Base-by-base conservation (phyloP, 1,140 invertebrate species). In the Drosophila subobscura region DNA sequence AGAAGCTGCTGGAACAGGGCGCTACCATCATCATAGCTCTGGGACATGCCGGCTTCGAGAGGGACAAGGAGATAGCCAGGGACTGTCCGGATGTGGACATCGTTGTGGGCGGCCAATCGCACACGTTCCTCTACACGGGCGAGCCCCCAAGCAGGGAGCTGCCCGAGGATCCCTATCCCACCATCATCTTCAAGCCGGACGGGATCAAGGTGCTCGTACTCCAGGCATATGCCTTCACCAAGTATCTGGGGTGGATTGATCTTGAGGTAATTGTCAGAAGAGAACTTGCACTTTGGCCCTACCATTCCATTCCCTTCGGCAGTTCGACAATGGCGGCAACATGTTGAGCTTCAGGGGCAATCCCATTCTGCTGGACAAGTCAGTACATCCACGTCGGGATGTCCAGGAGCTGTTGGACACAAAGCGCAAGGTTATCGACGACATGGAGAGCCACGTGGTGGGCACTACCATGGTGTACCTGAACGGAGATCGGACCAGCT, bases 141-240 rank as follows among this genome's bases (percentile, higher is more conserved):
- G 12, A 1, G 0, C 68, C 64, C 0, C 80, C 80, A 1, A 33
- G 23, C 0, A 54, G 16, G 2, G 81, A 86, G 2, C 41, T 10
- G 72, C 12, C 90, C 0, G 96, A 97, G 77, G 96, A 94, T 2
- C 90, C 93, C 1, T 99, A 98, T 93, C 97, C 97, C 0, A 95
- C 94, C 0, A 78, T 96, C 23, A 93, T 97, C 0, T 92, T 91
- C 1, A 95, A 97, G 90, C 94, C 92, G 45, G 95, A 96, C 0
- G 94, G 94, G 74, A 92, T 93, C 50, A 58, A 61, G 10, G 96
- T 96, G 0, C 95, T 96, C 0, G 96, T 97, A 0, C 96, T 98
- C 0, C 97, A 98, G 92, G 97, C 97, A 3, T 98, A 96, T 80
- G 96, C 96, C 0, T 97, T 95, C 83, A 97, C 97, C 1, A 98